Evolutionary conservation across 2,888 invertebrate species (phyloP), one percentile per base, ranked within the genome.

Genomic region (Drosophila maculinotata): DNA sequence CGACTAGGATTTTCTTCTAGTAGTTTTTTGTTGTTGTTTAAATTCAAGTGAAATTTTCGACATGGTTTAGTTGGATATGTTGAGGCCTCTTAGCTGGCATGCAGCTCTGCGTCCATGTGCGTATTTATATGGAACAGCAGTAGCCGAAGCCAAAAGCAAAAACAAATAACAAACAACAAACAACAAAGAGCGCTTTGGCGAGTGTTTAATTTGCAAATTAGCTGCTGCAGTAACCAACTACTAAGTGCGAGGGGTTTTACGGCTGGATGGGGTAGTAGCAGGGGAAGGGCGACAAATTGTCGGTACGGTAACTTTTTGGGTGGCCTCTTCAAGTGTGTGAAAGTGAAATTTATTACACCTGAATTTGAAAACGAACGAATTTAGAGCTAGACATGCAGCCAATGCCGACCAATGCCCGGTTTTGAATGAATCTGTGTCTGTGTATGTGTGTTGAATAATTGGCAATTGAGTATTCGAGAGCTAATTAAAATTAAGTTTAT

Each of bases 291-390:
- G 54, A 23, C 30, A 36, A 35, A 45, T 33, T 53, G 74, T 58
- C 42, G 57, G 63, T 44, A 59, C 48, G 63, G 23, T 57, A 35
- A 48, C 41, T 57, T 73, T 64, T 70, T 73, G 76, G 76, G 71
- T 84, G 81, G 75, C 51, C 70, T 39, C 59, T 64, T 73, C 66
- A 63, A 71, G 69, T 76, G 79, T 82, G 86, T 78, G 87, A 84
- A 84, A 84, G 84, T 84, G 84, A 84, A 87, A 84, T 85, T 85
- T 83, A 82, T 82, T 82, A 75, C 83, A 68, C 76, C 73, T 71
- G 67, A 72, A 59, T 62, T 73, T 65, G 25, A 53, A 76, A 74
- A 70, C 70, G 65, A 80, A 64, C 52, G 38, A 81, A 83, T 72
- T 75, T 67, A 72, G 83, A 80, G 83, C 62, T 54, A 71, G 65